Evolutionary conservation across 2,113 vertebrate genomes (phyloP).

Genomic region (Spilogale gracilis): DNA sequence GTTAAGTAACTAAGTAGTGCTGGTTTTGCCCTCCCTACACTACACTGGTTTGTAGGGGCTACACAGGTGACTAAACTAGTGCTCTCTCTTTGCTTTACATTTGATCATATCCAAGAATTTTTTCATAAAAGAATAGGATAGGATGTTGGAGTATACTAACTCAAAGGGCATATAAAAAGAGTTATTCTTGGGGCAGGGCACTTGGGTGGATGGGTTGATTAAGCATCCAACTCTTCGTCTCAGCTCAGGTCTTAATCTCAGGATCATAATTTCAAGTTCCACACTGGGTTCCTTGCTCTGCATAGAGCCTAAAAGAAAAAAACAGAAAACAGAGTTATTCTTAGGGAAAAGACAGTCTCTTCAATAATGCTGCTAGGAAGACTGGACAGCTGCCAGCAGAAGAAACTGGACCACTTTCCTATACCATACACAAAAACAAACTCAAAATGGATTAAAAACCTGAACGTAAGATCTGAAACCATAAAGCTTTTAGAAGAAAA

Average conservation of each 20-base stretch:
- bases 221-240: not conserved
- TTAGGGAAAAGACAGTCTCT: not conserved
- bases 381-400: not conserved
- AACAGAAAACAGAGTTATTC: not conserved
- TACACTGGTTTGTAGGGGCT: not conserved
- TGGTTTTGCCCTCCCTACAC: not conserved
- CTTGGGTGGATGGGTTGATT: not conserved
- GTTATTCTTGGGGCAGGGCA: not conserved
- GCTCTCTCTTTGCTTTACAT: not conserved
- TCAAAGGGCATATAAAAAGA: not conserved
- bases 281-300: not conserved
- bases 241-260: not conserved
- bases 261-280: not conserved
- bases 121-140: not conserved
- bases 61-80: not conserved
- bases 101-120: conserved; percentile 20
- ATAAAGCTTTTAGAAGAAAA: not conserved
- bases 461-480: not conserved
- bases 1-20: not conserved
- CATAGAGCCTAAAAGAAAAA: not conserved
- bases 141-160: not conserved
- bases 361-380: not conserved
- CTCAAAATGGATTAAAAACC: not conserved
- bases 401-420: not conserved
- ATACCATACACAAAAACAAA: not conserved